Base-by-base conservation (phyloP, 2,888 invertebrate genomes). In the Metalampra italica region DNA sequence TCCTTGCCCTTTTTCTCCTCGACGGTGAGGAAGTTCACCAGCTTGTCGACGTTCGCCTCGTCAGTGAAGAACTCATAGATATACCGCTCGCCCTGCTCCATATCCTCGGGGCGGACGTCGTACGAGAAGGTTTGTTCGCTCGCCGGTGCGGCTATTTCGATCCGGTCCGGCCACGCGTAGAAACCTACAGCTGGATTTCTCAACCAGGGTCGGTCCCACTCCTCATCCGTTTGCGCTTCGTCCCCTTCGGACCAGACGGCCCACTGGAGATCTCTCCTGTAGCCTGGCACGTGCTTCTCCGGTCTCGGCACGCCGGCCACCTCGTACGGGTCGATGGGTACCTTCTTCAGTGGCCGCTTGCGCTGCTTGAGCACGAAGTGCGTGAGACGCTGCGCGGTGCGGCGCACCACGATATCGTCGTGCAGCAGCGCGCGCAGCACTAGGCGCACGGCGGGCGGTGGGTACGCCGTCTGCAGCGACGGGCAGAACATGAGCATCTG, bases 1-100 rank as follows among this genome's bases (percentile, higher is more conserved):
- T 97, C 96, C 52, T 92, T 93, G 22, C 95, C 96, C 68, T 97
- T 97, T 74, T 95, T 95, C 66, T 96, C 97, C 69, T 97, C 97
- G 43, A 96, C 85, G 0, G 95, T 93, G 52, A 95, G 90, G 77
- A 92, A 95, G 9, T 90, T 84, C 1, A 97, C 89, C 9, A 97
- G 84, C 54, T 92, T 92, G 15, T 93, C 91, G 0, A 97, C 84
- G 70, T 94, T 94, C 0, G 88, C 85, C 9, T 91, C 78, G 57
- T 94, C 84, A 0, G 68, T 89, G 77, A 97, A 96, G 69, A 94
- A 94, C 36, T 91, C 90, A 56, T 90, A 91, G 9, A 97, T 82
- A 48, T 91, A 90, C 3, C 80, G 79, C 67, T 96, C 95, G n/a
- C 90, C 90, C 12, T 92, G 92, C 9, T 87, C 91, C 70, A 95